Evolutionary conservation across 2,113 vertebrate species (phyloP).

Genomic region (Poecile atricapillus): DNA sequence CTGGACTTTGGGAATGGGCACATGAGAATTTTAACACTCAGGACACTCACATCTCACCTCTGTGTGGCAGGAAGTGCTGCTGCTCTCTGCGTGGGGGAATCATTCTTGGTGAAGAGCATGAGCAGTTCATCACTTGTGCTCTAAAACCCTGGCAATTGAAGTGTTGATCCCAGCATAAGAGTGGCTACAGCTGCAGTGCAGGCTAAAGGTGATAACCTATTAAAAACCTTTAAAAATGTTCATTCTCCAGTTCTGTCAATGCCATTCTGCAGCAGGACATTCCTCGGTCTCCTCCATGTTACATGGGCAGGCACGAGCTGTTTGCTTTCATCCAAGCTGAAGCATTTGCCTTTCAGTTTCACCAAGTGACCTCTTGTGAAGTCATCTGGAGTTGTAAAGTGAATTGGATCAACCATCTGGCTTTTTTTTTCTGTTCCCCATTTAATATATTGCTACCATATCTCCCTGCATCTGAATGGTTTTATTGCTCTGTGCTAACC

Average conservation of each 20-base stretch:
- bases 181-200: not conserved
- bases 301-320: accelerated
- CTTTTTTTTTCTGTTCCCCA: not conserved
- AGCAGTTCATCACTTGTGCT: not conserved
- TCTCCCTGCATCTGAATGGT: not conserved
- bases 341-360: not conserved
- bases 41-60: not conserved
- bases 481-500: not conserved
- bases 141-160: not conserved
- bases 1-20: not conserved
- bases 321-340: not conserved
- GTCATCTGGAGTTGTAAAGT: conserved; percentile 33
- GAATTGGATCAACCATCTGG: conserved; percentile 18
- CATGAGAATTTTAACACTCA: accelerated
- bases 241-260: not conserved
- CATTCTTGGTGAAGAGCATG: not conserved
- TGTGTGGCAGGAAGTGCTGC: not conserved
- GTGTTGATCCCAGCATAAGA: not conserved
- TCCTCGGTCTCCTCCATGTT: accelerated
- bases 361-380: not conserved
- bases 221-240: not conserved
- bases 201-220: not conserved
- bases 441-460: conserved; percentile 13
- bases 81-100: not conserved
- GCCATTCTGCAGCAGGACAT: not conserved